These are phyloP conservation scores for Scomber japonicus DNA, from an alignment of 2,113 vertebrate species.

Conservation along the genomic window DNA sequence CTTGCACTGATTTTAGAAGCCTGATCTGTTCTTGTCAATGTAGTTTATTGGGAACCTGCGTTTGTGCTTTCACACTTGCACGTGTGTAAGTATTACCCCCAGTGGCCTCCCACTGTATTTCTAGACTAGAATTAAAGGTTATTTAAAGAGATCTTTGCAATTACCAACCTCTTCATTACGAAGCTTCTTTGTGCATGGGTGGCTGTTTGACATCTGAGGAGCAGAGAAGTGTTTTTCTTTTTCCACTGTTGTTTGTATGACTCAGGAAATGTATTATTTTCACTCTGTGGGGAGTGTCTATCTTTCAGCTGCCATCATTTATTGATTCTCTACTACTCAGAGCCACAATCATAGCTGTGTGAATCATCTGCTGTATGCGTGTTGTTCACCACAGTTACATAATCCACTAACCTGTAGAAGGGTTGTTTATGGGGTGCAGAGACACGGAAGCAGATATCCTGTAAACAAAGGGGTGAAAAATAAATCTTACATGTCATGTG, in stretches of 20 bases:
- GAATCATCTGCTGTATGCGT: conserved; percentile 33
- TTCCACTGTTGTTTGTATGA: conserved; percentile 8
- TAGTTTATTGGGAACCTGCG: neutral
- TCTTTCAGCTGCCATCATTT: conserved; percentile 23
- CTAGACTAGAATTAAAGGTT: neutral
- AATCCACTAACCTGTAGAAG: conserved; percentile 44
- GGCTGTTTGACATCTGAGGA: neutral
- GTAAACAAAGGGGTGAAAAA: neutral
- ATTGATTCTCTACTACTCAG: conserved; percentile 22
- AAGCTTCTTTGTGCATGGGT: neutral
- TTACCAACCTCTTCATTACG: neutral
- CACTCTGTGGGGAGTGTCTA: neutral
- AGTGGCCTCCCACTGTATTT: neutral
- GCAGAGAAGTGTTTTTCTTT: neutral
- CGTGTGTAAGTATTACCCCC: too few species aligned
- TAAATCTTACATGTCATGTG: neutral
- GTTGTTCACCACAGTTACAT: conserved; percentile 47
- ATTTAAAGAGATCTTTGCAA: neutral
- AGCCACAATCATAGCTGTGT: conserved; percentile 30
- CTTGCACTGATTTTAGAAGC: too few species aligned
- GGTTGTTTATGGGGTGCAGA: neutral
- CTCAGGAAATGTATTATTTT: conserved; percentile 19
- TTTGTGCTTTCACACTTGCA: too few species aligned
- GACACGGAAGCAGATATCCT: conserved; percentile 13
- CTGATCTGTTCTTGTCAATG: neutral